A percentile compares a stretch with the other conserved stretches of the same genome.
These are phyloP conservation scores for Timema cristinae DNA, from an alignment of 2,888 invertebrate genomes.

Conservation along the genomic window DNA sequence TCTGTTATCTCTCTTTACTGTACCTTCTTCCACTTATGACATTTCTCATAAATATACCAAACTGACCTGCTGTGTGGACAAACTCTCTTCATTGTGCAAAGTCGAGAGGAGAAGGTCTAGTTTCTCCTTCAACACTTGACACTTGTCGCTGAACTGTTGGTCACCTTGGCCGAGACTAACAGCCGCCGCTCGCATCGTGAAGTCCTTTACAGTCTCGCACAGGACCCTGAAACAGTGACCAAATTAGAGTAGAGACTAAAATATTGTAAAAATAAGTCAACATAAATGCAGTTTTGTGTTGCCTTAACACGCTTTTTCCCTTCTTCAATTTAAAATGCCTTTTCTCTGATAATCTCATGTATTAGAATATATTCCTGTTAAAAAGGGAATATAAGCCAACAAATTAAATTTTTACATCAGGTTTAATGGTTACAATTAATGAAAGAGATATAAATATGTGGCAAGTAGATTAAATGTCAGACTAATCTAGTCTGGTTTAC, in stretches of 20 bases:
- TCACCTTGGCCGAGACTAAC: conserved; percentile 55
- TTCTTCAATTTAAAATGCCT: neutral
- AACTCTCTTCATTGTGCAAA: conserved; percentile 60
- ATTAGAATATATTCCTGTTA: too few relatives aligned
- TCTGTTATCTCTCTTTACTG: too few relatives aligned
- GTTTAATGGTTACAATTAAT: too few relatives aligned
- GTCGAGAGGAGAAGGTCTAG: conserved; percentile 68
- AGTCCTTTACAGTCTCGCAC: conserved; percentile 75
- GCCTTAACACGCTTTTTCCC: neutral
- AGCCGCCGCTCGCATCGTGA: conserved; percentile 60
- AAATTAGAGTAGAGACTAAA: neutral
- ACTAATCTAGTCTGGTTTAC: too few relatives aligned
- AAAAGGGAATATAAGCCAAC: too few relatives aligned
- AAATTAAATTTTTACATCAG: too few relatives aligned
- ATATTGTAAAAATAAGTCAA: neutral
- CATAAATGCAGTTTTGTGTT: neutral
- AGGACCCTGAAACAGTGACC: conserved; percentile 49
- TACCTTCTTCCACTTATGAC: too few relatives aligned
- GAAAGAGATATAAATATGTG: too few relatives aligned
- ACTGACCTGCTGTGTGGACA: too few relatives aligned
- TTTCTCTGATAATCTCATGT: too few relatives aligned
- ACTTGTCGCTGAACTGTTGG: conserved; percentile 60
- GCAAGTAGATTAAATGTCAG: too few relatives aligned
- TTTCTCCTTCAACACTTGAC: conserved; percentile 70
- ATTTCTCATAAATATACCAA: too few relatives aligned